Percentiles rank a stretch among this genome's conserved stretches.
Evolutionary conservation across 2,113 vertebrate genomes (phyloP).

Genomic region (Synodontis membranacea): DNA sequence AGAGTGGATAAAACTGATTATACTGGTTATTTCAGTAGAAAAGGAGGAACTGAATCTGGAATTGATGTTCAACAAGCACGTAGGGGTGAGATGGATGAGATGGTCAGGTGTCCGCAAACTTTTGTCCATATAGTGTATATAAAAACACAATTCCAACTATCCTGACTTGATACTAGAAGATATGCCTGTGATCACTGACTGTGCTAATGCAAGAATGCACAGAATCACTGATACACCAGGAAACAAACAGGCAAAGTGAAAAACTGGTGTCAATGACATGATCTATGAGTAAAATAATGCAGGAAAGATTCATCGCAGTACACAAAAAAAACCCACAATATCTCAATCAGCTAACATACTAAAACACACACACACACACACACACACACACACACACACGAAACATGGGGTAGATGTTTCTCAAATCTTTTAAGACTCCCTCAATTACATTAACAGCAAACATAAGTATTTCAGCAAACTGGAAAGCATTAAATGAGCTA

Average conservation of each 20-base stretch:
- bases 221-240: background rate
- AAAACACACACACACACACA: background rate
- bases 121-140: no score
- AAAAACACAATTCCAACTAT: background rate
- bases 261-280: no score
- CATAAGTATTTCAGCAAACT: background rate
- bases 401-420: background rate
- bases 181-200: background rate
- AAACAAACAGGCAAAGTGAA: background rate
- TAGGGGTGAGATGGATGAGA: no score
- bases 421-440: background rate
- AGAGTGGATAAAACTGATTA: no score
- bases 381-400: background rate
- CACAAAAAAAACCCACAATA: background rate
- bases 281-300: no score
- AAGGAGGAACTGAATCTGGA: no score
- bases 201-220: background rate
- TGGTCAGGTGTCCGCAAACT: no score
- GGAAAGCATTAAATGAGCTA: background rate
- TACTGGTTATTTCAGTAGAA: no score
- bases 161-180: background rate
- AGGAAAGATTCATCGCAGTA: background rate
- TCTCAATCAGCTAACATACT: no score
- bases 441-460: background rate
- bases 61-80: no score